These are phyloP conservation scores for Harlomillsia oculata DNA, from an alignment of 1,140 invertebrate species.

Conservation along the genomic window DNA sequence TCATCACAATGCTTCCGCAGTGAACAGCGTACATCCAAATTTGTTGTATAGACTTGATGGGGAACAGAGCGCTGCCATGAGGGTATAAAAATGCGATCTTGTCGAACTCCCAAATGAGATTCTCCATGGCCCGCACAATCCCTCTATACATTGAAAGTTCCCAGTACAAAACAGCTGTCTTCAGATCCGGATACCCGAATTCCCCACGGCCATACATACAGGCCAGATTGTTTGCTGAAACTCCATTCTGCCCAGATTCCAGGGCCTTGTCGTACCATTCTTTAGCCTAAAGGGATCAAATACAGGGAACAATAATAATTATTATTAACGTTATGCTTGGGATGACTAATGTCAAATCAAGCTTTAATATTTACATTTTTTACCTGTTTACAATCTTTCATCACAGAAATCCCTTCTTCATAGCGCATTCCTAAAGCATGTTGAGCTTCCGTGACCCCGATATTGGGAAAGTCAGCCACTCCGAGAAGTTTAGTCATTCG, in stretches of 20 bases:
- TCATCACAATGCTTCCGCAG: background rate
- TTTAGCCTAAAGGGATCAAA: background rate
- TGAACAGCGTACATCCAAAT: background rate
- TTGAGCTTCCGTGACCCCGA: constrained; percentile 14
- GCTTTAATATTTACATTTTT: background rate
- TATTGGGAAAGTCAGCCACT: background rate
- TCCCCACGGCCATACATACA: background rate
- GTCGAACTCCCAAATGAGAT: no score
- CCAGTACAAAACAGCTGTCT: constrained; percentile 13
- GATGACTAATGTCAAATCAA: no score
- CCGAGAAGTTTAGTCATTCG: background rate
- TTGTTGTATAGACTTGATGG: background rate
- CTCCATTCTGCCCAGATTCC: background rate
- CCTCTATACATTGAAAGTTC: constrained; percentile 5
- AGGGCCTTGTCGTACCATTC: constrained; percentile 18
- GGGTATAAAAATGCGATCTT: no score
- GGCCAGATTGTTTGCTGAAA: constrained; percentile 22
- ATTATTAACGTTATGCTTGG: no score
- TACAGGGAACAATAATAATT: no score
- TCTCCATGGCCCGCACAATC: constrained; percentile 12
- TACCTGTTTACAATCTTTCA: background rate
- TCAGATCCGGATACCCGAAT: background rate
- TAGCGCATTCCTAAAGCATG: constrained; percentile 3
- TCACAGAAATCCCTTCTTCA: background rate
- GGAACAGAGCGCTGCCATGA: background rate